phyloP scores from a whole-genome alignment of 1,140 invertebrate species.

The Phymorhynchus buccinoides region DNA sequence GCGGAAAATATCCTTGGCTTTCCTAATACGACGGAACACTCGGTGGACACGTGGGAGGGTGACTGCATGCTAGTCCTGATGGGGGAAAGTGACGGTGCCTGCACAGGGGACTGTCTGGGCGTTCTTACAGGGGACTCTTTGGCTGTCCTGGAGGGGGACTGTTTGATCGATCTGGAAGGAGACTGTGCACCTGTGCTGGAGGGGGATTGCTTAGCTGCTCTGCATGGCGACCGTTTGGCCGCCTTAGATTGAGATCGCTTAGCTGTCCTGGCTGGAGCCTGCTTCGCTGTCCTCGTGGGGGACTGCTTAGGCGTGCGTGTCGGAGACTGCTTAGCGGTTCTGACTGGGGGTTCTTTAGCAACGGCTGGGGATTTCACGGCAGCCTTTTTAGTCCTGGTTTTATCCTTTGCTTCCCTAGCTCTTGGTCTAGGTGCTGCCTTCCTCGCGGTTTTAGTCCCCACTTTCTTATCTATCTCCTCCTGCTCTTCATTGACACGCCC shows the following conservation, averaged over 20 bases:
- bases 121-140: not conserved
- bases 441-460: not conserved
- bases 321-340: not conserved
- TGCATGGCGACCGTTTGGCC: not conserved
- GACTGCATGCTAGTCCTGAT: not conserved
- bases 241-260: not conserved
- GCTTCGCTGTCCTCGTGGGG: not conserved
- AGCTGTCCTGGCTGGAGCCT: not conserved
- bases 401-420: constrained; percentile 26
- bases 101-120: constrained; percentile 3
- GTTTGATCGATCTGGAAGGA: not conserved
- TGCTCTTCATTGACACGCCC: no score
- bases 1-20: constrained; percentile 20
- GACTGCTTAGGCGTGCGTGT: not conserved
- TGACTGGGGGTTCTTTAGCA: not conserved
- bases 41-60: not conserved
- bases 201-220: not conserved
- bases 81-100: not conserved
- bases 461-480: not conserved
- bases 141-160: not conserved
- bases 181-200: not conserved
- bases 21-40: not conserved
- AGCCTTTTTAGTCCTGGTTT: constrained; percentile 27
- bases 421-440: not conserved
- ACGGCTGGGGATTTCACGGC: not conserved